A percentile compares a stretch with the other conserved stretches of the same genome.
Conservation (phyloP, 2,888 invertebrate species). For the Conistra vaccinii region DNA sequence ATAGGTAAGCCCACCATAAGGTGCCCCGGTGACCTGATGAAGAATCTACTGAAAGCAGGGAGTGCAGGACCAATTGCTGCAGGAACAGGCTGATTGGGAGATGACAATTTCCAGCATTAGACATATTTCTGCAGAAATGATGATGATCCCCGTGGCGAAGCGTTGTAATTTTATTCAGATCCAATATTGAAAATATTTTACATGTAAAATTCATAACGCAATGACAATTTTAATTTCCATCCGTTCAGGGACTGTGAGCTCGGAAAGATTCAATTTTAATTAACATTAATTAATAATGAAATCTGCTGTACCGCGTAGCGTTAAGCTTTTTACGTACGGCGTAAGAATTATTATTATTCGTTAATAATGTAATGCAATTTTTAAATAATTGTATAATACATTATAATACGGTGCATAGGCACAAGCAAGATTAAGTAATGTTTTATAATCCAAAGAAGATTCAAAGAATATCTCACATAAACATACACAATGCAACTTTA, state of each 20-base stretch:
- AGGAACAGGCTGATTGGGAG: no score
- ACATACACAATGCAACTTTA: not conserved
- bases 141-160: not conserved
- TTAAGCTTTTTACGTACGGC: conserved; percentile 17
- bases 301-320: conserved; percentile 25
- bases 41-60: not conserved
- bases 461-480: not conserved
- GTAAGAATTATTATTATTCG: conserved; percentile 4
- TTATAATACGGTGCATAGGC: not conserved
- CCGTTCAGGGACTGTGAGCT: conserved; percentile 32
- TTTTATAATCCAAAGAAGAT: not conserved
- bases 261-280: conserved; percentile 39
- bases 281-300: conserved; percentile 46
- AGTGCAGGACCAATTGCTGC: not conserved
- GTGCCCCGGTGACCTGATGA: not conserved
- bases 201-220: conserved; percentile 18
- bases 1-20: not conserved
- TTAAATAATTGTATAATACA: not conserved
- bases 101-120: not conserved
- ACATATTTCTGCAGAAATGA: not conserved
- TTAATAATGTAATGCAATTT: conserved; percentile 10
- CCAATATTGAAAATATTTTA: conserved; percentile 23
- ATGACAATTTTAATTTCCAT: conserved; percentile 27
- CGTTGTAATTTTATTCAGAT: not conserved
- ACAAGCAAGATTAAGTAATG: not conserved